Evolutionary conservation across 2,797 vertebrate species (phyloP).

Genomic region (Eulemur albifrons): DNA sequence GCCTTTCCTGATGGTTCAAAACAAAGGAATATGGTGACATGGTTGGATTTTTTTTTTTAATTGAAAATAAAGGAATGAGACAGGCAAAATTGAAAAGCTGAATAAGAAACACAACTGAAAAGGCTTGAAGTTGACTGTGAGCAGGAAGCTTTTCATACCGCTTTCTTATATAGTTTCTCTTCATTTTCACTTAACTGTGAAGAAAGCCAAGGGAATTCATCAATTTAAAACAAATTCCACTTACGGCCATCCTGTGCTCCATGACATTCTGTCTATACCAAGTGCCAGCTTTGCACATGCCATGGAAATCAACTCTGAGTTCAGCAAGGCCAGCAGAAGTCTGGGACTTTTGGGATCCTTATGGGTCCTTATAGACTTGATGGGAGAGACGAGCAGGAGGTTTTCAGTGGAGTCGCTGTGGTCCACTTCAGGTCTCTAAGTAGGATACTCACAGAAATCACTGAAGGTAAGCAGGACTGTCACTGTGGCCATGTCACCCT

Average conservation of each 20-base stretch:
- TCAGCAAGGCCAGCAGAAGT: background rate
- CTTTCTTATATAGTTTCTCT: constrained; percentile 4
- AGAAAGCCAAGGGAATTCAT: background rate
- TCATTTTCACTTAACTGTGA: background rate
- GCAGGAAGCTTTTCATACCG: background rate
- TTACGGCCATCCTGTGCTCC: background rate
- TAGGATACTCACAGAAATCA: background rate
- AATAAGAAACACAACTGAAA: background rate
- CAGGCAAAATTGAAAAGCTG: background rate
- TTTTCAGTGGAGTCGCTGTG: background rate
- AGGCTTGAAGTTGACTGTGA: background rate
- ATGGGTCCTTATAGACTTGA: background rate
- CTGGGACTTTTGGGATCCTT: background rate
- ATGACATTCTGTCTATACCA: background rate
- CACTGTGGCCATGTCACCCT: background rate
- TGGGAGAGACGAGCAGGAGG: background rate
- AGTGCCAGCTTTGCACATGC: background rate
- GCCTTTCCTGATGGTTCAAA: constrained; percentile 34
- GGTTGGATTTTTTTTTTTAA: background rate
- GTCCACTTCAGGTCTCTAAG: background rate
- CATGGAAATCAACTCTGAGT: background rate
- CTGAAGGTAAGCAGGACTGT: background rate
- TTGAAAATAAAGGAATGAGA: background rate
- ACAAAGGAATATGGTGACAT: background rate
- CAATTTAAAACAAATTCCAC: background rate